Percentiles rank a stretch among this genome's conserved stretches.
phyloP scores from a whole-genome alignment of 2,888 invertebrate genomes.

The Sthenelais limicola region DNA sequence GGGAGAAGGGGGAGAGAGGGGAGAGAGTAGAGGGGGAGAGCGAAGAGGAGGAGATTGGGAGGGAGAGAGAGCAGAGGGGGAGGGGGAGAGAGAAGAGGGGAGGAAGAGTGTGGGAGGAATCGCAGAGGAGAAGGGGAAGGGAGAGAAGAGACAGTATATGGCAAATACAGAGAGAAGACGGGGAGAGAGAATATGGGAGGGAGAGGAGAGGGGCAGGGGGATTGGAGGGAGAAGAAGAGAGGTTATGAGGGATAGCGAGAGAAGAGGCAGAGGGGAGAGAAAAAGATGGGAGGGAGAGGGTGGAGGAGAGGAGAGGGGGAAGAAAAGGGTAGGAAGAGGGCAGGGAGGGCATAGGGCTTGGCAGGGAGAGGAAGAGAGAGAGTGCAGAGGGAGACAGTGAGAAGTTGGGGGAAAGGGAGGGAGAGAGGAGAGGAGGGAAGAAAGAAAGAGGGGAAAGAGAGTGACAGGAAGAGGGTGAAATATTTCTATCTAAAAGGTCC shows the following conservation, averaged over 20 bases:
- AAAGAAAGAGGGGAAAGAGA: constrained; percentile 17
- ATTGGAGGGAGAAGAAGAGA: not conserved
- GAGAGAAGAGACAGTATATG: not conserved
- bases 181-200: not conserved
- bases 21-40: not conserved
- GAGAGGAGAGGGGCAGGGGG: not conserved
- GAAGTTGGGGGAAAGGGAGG: constrained; percentile 35
- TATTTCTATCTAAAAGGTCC: not conserved
- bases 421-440: constrained; percentile 16
- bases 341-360: not conserved
- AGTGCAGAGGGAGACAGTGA: constrained; percentile 13
- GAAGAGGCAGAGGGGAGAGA: not conserved
- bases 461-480: constrained; percentile 12
- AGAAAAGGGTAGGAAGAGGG: not conserved
- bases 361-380: not conserved
- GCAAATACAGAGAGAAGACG: not conserved
- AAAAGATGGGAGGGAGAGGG: not conserved
- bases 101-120: not conserved
- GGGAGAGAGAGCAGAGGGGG: not conserved
- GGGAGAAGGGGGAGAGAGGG: not conserved
- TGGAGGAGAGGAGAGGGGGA: not conserved
- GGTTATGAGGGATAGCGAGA: not conserved
- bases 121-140: constrained; percentile 4
- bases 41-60: not conserved
- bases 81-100: not conserved